A percentile compares a stretch with the other conserved stretches of the same genome.
Evolutionary conservation across 2,888 invertebrate genomes (phyloP).

Genomic region (Amblyjoppa fuscipennis): DNA sequence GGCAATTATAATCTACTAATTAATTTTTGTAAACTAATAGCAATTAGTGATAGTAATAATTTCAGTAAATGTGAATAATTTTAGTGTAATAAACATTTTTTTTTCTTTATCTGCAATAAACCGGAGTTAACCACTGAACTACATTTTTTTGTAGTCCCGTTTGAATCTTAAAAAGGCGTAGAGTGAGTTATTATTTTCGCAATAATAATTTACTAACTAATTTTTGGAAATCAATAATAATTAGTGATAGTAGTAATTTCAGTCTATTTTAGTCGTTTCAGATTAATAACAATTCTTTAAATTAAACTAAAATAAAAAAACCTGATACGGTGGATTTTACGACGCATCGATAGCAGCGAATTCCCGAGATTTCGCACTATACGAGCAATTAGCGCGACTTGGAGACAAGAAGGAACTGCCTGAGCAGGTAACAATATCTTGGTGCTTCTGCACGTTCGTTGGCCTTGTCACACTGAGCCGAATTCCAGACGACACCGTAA

Average conservation of each 20-base stretch:
- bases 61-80: too few species aligned
- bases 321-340: background rate
- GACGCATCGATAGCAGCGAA: background rate
- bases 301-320: too few species aligned
- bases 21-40: background rate
- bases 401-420: background rate
- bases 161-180: too few species aligned
- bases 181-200: too few species aligned
- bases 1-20: background rate
- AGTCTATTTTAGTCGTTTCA: too few species aligned
- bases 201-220: too few species aligned
- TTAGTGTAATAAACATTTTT: background rate
- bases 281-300: too few species aligned
- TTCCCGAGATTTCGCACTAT: background rate
- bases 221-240: too few species aligned
- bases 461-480: constrained; percentile 36
- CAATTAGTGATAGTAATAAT: background rate
- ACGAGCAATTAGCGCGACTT: constrained; percentile 14
- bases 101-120: too few species aligned
- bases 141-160: too few species aligned
- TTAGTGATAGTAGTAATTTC: too few species aligned
- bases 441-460: constrained; percentile 11
- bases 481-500: constrained; percentile 15
- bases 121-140: too few species aligned
- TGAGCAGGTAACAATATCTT: constrained; percentile 22